Conservation (phyloP, 2,113 vertebrate genomes). For the Cryptotis parvus region DNA sequence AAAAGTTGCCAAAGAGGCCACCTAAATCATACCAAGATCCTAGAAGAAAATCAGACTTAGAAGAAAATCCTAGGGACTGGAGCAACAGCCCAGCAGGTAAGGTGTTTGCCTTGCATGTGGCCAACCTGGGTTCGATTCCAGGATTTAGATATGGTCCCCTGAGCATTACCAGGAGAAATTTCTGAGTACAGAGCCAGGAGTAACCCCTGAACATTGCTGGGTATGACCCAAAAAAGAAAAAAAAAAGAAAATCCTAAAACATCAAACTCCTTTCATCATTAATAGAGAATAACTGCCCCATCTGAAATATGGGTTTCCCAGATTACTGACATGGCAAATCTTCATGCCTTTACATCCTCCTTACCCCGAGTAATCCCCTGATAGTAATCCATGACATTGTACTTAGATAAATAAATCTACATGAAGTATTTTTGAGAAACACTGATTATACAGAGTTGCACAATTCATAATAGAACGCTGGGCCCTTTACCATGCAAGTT, state of each 20-base stretch:
- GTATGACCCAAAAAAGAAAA: too few relatives aligned
- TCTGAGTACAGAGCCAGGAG: too few relatives aligned
- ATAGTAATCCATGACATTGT: background rate
- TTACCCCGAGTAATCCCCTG: background rate
- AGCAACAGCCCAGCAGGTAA: too few relatives aligned
- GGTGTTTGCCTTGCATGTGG: too few relatives aligned
- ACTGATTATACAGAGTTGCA: background rate
- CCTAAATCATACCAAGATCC: background rate
- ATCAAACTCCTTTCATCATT: background rate
- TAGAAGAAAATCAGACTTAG: background rate
- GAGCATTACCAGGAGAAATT: too few relatives aligned
- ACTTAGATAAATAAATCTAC: constrained; percentile 3
- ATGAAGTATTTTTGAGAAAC: constrained; percentile 24
- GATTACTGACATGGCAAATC: background rate
- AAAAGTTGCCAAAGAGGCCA: background rate
- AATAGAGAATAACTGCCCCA: background rate
- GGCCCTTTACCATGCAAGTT: background rate
- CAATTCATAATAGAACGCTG: background rate
- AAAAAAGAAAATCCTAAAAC: background rate
- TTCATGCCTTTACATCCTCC: background rate
- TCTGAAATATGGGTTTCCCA: background rate
- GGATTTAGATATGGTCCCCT: too few relatives aligned
- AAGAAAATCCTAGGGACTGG: too few relatives aligned
- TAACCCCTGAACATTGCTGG: too few relatives aligned
- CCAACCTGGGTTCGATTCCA: too few relatives aligned